Conservation (phyloP, 2,113 vertebrate genomes). For the Aythya baeri region DNA sequence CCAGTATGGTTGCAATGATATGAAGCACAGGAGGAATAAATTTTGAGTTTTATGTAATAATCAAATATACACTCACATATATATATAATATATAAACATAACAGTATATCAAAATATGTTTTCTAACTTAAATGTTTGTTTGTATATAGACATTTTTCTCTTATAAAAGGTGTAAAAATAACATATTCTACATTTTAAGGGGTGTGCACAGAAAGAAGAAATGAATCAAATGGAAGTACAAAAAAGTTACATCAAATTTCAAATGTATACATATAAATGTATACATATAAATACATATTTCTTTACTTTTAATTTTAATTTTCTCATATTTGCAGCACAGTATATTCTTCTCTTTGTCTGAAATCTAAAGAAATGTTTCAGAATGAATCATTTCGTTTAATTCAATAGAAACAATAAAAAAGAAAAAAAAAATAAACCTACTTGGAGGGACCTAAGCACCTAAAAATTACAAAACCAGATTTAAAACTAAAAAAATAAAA, state of each 20-base stretch:
- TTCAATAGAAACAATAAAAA: not conserved
- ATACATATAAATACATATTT: not conserved
- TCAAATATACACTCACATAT: not conserved
- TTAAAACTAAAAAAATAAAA: too few species aligned
- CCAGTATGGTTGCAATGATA: not conserved
- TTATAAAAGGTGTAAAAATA: not conserved
- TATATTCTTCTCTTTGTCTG: not conserved
- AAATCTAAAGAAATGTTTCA: not conserved
- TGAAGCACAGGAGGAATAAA: not conserved
- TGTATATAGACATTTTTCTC: not conserved
- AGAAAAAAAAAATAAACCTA: too few species aligned
- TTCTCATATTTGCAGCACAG: not conserved
- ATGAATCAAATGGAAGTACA: not conserved
- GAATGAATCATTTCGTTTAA: not conserved
- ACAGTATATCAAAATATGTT: accelerated
- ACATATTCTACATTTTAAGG: not conserved
- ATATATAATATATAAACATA: not conserved
- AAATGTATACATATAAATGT: accelerated
- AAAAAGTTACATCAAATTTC: not conserved
- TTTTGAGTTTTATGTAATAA: not conserved
- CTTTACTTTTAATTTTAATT: not conserved
- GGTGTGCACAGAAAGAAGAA: not conserved
- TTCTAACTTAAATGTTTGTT: not conserved
- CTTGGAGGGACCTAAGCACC: accelerated
- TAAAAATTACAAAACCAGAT: not conserved